Evolutionary conservation across 2,888 invertebrate species (phyloP), one percentile per base, ranked within the genome.

Genomic region (Sinelater perroti): DNA sequence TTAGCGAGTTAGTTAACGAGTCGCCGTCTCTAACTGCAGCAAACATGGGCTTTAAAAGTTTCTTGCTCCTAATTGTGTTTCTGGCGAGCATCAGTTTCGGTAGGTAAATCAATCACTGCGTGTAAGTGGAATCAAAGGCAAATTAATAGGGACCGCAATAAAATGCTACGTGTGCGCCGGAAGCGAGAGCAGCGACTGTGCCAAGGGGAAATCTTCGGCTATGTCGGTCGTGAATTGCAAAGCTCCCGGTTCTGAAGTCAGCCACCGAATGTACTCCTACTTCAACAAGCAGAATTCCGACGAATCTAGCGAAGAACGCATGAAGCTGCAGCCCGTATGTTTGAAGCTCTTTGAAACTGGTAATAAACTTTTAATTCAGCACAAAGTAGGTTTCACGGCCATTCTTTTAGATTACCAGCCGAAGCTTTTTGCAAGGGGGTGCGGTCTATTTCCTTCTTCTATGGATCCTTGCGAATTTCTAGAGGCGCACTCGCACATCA

Each of bases 161-260:
- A 33, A 54, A 44, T 61, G 61, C 20, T 54, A 49, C 33, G 11
- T 54, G 1, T 61, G 61, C 28, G 8, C 53, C 20, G 61, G 65
- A 10, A 60, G 61, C 1, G 6, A 47, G n/a, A 50, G 13, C 1
- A 60, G 61, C 31, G 65, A 65, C 28, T 65, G 65, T 38, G 59
- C 61, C 4, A 47, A 54, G 7, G 60, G 56, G n/a, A 51, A 45
- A 18, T 35, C 13, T 16, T 18, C 44, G 1, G 20, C 60, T 4
- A 63, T 65, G 63, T 50, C 44, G 3, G 13, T 46, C 8, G 52
- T 57, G 45, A 58, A 58, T 8, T 65, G 42, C 13, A 26, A 38
- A 38, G 1, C 20, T 1, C 20, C 18, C 4, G 38, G 61, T 36
- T 30, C 38, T 8, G 52, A 18, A 11, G 17, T 16, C 6, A 35